These are phyloP conservation scores for Meliscaeva auricollis DNA, from an alignment of 2,888 invertebrate species.

Conservation along the genomic window DNA sequence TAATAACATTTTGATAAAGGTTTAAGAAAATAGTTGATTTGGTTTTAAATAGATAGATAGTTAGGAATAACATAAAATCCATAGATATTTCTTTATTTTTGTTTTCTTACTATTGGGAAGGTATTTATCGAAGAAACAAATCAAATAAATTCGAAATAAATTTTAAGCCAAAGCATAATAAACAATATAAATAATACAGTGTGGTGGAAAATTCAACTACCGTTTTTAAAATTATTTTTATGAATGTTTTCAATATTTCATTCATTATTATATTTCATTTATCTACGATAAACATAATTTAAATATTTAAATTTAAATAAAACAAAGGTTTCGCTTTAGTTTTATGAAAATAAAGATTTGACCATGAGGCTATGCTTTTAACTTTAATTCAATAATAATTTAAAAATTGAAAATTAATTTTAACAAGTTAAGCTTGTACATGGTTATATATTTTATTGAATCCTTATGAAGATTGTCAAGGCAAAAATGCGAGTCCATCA, in stretches of 20 bases:
- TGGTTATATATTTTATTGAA: background rate
- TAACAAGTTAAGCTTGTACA: background rate
- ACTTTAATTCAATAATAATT: too few relatives aligned
- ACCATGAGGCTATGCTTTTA: too few relatives aligned
- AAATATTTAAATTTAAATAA: too few relatives aligned
- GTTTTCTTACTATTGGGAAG: constrained; percentile 26
- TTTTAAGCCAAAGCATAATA: constrained; percentile 57
- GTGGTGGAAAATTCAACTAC: constrained; percentile 40
- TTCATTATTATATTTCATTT: too few relatives aligned
- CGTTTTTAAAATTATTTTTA: background rate
- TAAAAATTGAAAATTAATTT: too few relatives aligned
- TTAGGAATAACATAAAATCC: constrained; percentile 8
- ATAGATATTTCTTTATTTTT: constrained; percentile 15
- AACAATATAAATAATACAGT: constrained; percentile 28
- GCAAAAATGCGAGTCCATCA: background rate
- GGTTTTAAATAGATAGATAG: constrained; percentile 5
- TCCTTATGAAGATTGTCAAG: background rate
- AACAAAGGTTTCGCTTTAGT: too few relatives aligned
- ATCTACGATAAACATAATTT: too few relatives aligned
- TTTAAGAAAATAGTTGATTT: constrained; percentile 62
- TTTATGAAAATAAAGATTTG: too few relatives aligned
- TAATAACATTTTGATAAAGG: constrained; percentile 54
- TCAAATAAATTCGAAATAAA: background rate
- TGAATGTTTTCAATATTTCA: background rate
- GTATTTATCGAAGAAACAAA: background rate